These are phyloP conservation scores for Megaleporinus macrocephalus DNA, from an alignment of 2,113 vertebrate genomes.

Conservation along the genomic window DNA sequence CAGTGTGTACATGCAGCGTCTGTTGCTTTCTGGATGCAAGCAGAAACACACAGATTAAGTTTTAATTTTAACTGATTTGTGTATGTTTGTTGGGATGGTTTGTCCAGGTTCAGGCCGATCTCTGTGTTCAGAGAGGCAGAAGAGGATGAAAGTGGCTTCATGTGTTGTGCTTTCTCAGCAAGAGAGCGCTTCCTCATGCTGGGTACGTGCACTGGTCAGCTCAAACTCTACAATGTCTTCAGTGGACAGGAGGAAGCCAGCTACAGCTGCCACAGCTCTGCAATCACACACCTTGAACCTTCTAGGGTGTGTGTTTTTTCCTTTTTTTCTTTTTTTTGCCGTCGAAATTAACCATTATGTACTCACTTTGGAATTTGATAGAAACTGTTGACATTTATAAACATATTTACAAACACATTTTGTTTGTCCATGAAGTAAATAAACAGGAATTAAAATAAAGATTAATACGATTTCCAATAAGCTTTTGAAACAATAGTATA, in stretches of 20 bases:
- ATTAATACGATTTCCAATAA: too few species aligned
- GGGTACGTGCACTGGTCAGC: slow-evolving; percentile 93
- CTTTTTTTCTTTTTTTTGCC: too few species aligned
- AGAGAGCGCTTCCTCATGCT: slow-evolving; percentile 97
- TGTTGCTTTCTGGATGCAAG: too few species aligned
- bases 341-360: too few species aligned
- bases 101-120: slow-evolving; percentile 92
- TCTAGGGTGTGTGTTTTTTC: slow-evolving; percentile 81
- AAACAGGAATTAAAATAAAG: too few species aligned
- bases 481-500: too few species aligned
- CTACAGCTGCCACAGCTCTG: slow-evolving; percentile 96
- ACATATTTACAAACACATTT: too few species aligned
- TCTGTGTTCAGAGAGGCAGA: slow-evolving; percentile 98
- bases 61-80: not conserved
- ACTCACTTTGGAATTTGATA: too few species aligned
- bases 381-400: too few species aligned
- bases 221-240: slow-evolving; percentile 98
- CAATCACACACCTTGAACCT: slow-evolving; percentile 96
- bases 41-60: not conserved
- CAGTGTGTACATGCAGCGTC: not conserved
- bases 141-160: slow-evolving; percentile 97
- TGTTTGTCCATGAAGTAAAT: too few species aligned
- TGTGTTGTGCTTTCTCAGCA: slow-evolving; percentile 97
- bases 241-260: slow-evolving; percentile 98
- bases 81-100: not conserved